Evolutionary conservation across 2,888 invertebrate genomes (phyloP), one percentile per base, ranked within the genome.

Genomic region (Dugesia japonica): DNA sequence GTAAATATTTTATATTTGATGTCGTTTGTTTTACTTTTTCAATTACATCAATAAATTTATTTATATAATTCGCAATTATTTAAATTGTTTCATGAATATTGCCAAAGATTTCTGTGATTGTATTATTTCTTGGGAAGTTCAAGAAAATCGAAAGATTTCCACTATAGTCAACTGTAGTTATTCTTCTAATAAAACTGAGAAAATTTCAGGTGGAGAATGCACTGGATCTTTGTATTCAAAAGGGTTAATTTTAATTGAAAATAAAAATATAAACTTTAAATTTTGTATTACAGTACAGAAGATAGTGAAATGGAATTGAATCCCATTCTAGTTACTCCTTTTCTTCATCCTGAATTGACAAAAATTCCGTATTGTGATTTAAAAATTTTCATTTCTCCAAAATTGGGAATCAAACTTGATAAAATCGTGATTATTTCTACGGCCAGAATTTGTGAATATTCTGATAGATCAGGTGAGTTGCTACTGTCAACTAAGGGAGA

Each of bases 21-120:
- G n/a, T n/a, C 31, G 23, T 56, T 56, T 56, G 56, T 56, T 56
- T 56, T 56, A 56, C 4, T 56, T 4, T 56, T 56, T 56, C 56
- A 56, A 56, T 56, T 56, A n/a, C 56, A 56, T 56, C 56, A 56
- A 56, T 56, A 56, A 56, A 56, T 56, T 56, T 56, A 56, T 56
- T 56, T 56, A 56, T 56, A 56, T 56, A 1, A 13, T 56, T 56
- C 56, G 56, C 56, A 23, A n/a, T n/a, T 56, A 20, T 56, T 56
- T 23, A 23, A 56, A 56, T 56, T 56, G n/a, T 20, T 13, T 56
- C 56, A 56, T 56, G 56, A 56, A 56, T 56, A 56, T 56, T 56
- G 56, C 56, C 56, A 56, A 56, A 56, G 56, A 56, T n/a, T 56
- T 56, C 17, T 56, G 56, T 23, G 56, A 56, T 56, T 56, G 56